Base-by-base conservation (phyloP, 2,888 invertebrate genomes). In the Drosophila macrospina region DNA sequence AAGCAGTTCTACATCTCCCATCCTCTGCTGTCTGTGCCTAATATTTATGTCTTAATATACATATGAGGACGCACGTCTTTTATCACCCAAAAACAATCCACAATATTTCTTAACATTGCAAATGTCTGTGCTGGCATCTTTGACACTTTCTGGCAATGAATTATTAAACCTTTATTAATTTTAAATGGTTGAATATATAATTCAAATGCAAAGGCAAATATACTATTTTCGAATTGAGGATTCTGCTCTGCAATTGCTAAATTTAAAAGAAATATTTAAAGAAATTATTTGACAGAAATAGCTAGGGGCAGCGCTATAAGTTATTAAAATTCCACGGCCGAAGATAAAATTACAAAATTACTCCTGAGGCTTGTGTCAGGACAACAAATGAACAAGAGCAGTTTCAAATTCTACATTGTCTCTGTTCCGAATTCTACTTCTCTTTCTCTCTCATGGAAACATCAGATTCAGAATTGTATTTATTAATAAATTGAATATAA, bases 21-120 rank as follows among this genome's bases (percentile, higher is more conserved):
- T 20, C 15, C 5, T 11, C 32, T 50, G 10, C 34, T 57, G 61
- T 54, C 55, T 74, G 39, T 36, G 42, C 39, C 52, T 84, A 71
- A 86, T 82, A 85, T 85, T 85, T 85, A 86, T 85, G 74, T 69
- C 80, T 85, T 82, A 74, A 78, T 78, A 74, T 74, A 70, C 62
- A 86, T 75, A 74, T 61, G 74, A 72, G 78, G 64, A 79, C 73
- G 66, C 69, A 80, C 72, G 71, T 71, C 59, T 44, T 34, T 44
- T 64, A 13, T 65, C 54, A 54, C 42, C 66, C 80, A 71, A 48
- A 78, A 80, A 74, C 69, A 73, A 70, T 55, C 62, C 64, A 57
- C 71, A 71, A 78, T 74, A 74, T 50, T 78, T 69, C 74, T 71
- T 56, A 75, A 75, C 69, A 66, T 62, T 64, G 54, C 45, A 71